A percentile compares a stretch with the other conserved stretches of the same genome.
These are phyloP conservation scores for Prosapia bicincta DNA, from an alignment of 2,888 invertebrate species.

Conservation along the genomic window DNA sequence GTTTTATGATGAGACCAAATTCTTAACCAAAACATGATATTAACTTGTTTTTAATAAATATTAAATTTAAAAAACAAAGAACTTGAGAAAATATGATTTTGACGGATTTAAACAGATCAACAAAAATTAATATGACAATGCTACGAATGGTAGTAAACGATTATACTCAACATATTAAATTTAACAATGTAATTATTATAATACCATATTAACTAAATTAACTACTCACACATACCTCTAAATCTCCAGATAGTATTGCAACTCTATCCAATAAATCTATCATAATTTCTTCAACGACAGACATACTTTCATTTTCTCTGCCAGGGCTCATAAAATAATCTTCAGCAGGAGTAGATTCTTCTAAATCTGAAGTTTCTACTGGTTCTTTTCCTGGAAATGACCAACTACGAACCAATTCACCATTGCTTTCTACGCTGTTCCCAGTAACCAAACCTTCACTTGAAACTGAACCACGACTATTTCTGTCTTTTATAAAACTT, in stretches of 20 bases:
- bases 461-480: conserved; percentile 35
- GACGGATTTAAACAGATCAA: too few species aligned
- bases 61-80: too few species aligned
- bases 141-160: too few species aligned
- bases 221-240: conserved; percentile 29
- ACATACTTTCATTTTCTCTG: conserved; percentile 39
- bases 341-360: conserved; percentile 61
- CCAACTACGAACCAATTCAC: conserved; percentile 52
- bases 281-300: conserved; percentile 55
- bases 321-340: conserved; percentile 55
- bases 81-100: too few species aligned
- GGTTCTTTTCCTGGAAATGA: conserved; percentile 51
- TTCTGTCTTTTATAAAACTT: conserved; percentile 21
- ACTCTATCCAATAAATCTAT: conserved; percentile 57
- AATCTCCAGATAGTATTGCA: conserved; percentile 40
- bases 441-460: conserved; percentile 32
- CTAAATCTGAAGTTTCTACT: conserved; percentile 42
- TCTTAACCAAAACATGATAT: too few species aligned
- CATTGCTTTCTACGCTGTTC: conserved; percentile 30
- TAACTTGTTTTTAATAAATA: too few species aligned
- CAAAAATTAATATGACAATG: too few species aligned
- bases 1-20: too few species aligned
- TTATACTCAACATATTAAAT: too few species aligned
- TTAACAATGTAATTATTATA: too few species aligned
- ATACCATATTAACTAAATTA: too few species aligned